Percentiles rank a stretch among this genome's conserved stretches.
Conservation (phyloP, 2,888 invertebrate genomes). For the Volucella inflata region DNA sequence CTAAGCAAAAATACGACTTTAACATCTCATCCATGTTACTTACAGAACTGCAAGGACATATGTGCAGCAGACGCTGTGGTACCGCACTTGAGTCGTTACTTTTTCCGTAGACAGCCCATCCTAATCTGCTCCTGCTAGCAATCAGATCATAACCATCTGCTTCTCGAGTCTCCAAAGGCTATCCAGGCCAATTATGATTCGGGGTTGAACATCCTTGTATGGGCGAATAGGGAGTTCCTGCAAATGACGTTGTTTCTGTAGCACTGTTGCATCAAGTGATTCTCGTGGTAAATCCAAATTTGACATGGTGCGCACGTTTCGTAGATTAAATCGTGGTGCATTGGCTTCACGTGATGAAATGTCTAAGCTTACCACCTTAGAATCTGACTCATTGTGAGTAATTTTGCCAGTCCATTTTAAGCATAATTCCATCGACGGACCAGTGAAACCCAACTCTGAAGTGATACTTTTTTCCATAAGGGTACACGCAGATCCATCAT, state of each 20-base stretch:
- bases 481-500: conserved; percentile 69
- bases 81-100: no score
- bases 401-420: conserved; percentile 72
- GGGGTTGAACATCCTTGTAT: conserved; percentile 47
- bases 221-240: conserved; percentile 28
- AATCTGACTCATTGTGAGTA: conserved; percentile 62
- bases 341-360: conserved; percentile 35
- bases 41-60: conserved; percentile 47
- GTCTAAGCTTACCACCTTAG: conserved; percentile 39
- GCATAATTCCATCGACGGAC: conserved; percentile 48
- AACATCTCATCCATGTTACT: conserved; percentile 55
- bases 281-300: conserved; percentile 53
- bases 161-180: conserved; percentile 52
- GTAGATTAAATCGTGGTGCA: conserved; percentile 34
- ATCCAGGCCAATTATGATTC: conserved; percentile 48
- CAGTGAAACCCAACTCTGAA: conserved; percentile 45
- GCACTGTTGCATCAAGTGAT: no score
- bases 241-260: conserved; percentile 10
- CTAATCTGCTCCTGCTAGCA: conserved; percentile 58
- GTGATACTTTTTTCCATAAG: conserved; percentile 56
- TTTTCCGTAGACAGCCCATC: conserved; percentile 66
- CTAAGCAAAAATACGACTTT: conserved; percentile 57
- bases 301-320: conserved; percentile 60
- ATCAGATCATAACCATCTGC: conserved; percentile 42
- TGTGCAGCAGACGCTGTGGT: conserved; percentile 46